Base-by-base conservation (phyloP, 1,140 invertebrate species). In the Drosophila gunungcola region DNA sequence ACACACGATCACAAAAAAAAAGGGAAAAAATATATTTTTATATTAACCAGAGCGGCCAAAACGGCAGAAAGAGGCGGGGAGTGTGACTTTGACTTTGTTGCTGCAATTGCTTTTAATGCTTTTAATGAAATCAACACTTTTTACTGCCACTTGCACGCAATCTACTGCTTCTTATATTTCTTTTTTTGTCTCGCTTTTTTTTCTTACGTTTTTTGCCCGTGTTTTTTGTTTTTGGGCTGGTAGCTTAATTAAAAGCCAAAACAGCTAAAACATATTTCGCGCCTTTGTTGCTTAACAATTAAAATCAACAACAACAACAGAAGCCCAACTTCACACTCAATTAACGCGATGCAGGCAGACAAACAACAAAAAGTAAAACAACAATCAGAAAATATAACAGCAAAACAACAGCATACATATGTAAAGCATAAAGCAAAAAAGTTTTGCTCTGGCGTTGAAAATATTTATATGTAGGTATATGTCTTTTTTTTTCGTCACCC, bases 201-300 rank as follows among this genome's bases (percentile, higher is more conserved):
- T 74, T 54, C 48, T 54, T 73, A 34, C 49, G 55, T 67, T 62
- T 70, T 36, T 51, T 16, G 10, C 34, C 25, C 29, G n/a, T 21
- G n/a, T n/a, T 70, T 61, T 56, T 52, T 16, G 13, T 16, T 36
- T 55, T 74, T 62, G 38, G 62, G 63, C 55, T 55, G 69, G 57
- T 49, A 57, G 81, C 82, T 83, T 83, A 83, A 83, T 83, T 83
- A 79, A 83, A 83, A 83, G 80, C 74, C 80, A 83, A 79, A 80
- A 73, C 80, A 72, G 72, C 80, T 84, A 84, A 88, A 88, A 83
- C 76, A 88, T 89, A 88, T 88, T 88, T 88, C 83, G 83, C 83
- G 83, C 83, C 83, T 88, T 88, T 83, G 75, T 88, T 89, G 84
- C 83, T 89, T 88, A 88, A 88, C 83, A 88, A 88, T 88, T 88